Evolutionary conservation across 2,888 invertebrate genomes (phyloP), one percentile per base, ranked within the genome.

Genomic region (Fragum fragum): DNA sequence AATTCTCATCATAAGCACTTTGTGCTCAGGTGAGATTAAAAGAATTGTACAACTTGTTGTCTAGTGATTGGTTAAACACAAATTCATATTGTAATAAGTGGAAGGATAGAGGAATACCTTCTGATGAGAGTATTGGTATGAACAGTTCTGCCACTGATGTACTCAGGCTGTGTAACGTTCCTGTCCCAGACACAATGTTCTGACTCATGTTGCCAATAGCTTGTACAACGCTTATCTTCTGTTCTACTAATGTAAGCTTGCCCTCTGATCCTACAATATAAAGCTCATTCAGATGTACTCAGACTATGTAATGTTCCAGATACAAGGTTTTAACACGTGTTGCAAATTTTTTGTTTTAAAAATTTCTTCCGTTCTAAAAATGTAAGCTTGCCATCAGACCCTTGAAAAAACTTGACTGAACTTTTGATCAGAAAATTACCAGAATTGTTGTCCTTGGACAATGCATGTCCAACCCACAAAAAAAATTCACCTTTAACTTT

Each of bases 351-450:
- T 78, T 93, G 93, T 14, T 98, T 95, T 18, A 99, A 97, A 79
- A 97, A 97, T 28, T 98, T 96, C 94, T 98, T 97, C 93, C 98
- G 98, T 87, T 97, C 97, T 52, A 97, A 96, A 72, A 98, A 96
- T 16, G 97, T 97, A 71, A 99, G 96, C 94, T 99, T 99, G 11
- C 98, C 98, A 94, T 98, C 97, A 7, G 97, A 96, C 18, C 98
- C 95, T 95, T 53, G 1, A 59, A 28, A 59, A 28, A n/a, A n/a
- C n/a, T n/a, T n/a, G n/a, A n/a, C n/a, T n/a, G n/a, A n/a, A n/a
- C n/a, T n/a, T n/a, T n/a, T n/a, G n/a, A n/a, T n/a, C n/a, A n/a
- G n/a, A n/a, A n/a, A n/a, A n/a, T n/a, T n/a, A n/a, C n/a, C n/a
- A n/a, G n/a, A n/a, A n/a, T n/a, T n/a, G n/a, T n/a, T n/a, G n/a